A percentile compares a stretch with the other conserved stretches of the same genome.
Conservation (phyloP, 1,140 invertebrate genomes). For the Matsumurasca onukii region DNA sequence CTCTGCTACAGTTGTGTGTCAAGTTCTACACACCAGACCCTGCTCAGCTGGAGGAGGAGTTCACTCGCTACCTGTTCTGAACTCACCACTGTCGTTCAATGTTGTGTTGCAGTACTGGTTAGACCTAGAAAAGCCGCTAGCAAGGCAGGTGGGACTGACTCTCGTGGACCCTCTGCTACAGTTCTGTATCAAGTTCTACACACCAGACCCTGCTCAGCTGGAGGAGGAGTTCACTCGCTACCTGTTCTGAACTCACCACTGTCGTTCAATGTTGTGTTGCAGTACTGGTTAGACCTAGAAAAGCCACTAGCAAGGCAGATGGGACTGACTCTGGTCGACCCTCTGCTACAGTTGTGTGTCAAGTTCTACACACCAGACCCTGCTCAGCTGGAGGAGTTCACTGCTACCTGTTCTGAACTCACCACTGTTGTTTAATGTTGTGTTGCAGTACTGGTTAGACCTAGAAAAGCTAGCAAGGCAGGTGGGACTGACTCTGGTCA, state of each 20-base stretch:
- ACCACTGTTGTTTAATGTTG: too few species aligned
- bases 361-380: conserved; percentile 99
- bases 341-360: conserved; percentile 84
- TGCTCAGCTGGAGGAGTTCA: conserved; percentile 96
- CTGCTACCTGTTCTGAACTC: conserved; percentile 96
- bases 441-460: too few species aligned
- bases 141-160: conserved; percentile 89
- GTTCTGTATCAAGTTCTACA: conserved; percentile 98
- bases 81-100: too few species aligned
- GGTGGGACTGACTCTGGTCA: conserved; percentile 82
- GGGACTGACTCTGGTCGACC: conserved; percentile 84
- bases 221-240: conserved; percentile 99
- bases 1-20: conserved; percentile 84
- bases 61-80: conserved; percentile 96
- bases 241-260: too few species aligned
- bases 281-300: conserved; percentile 98
- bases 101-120: too few species aligned
- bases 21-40: conserved; percentile 99
- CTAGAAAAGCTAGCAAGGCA: too few species aligned
- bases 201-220: conserved; percentile 93
- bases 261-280: conserved; percentile 43
- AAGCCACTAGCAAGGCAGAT: conserved; percentile 95
- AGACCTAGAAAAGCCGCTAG: too few species aligned
- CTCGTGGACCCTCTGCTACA: conserved; percentile 80
- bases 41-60: conserved; percentile 96